phyloP scores from a whole-genome alignment of 2,797 vertebrate species.

The Platyrinchus mystaceus region DNA sequence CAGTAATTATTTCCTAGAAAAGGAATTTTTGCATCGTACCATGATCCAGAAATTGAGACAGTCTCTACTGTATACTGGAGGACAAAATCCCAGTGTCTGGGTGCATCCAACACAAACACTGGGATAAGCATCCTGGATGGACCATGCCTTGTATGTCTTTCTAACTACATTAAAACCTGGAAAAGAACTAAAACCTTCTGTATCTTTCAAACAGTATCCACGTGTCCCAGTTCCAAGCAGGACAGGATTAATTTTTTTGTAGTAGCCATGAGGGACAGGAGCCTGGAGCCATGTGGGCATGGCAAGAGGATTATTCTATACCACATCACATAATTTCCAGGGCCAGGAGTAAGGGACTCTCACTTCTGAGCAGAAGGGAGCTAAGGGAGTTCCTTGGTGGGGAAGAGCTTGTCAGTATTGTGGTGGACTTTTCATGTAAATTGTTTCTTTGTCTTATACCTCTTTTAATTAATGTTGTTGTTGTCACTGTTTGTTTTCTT shows the following conservation, averaged over 20 bases:
- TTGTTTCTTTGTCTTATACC: not conserved
- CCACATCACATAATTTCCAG: not conserved
- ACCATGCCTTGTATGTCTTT: not conserved
- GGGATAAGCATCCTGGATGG: not conserved
- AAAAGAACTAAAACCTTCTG: not conserved
- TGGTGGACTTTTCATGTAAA: not conserved
- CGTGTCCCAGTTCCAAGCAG: not conserved
- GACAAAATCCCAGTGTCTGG: not conserved
- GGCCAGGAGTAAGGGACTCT: not conserved
- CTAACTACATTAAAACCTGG: not conserved
- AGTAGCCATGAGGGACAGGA: not conserved
- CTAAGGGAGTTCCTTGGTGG: not conserved
- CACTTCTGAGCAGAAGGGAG: not conserved
- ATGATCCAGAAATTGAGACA: not conserved
- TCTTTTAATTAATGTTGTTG: not conserved
- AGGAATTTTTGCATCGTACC: not conserved
- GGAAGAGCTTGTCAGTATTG: not conserved
- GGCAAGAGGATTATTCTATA: not conserved
- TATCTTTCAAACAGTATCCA: not conserved
- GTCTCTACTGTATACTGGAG: not conserved
- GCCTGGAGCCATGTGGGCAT: not conserved
- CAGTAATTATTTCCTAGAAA: not conserved
- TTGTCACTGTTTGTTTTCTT: not conserved
- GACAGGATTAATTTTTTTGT: not conserved
- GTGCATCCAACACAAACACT: fast-evolving